Conservation (phyloP, 2,888 invertebrate species). For the Nudaria mundana region DNA sequence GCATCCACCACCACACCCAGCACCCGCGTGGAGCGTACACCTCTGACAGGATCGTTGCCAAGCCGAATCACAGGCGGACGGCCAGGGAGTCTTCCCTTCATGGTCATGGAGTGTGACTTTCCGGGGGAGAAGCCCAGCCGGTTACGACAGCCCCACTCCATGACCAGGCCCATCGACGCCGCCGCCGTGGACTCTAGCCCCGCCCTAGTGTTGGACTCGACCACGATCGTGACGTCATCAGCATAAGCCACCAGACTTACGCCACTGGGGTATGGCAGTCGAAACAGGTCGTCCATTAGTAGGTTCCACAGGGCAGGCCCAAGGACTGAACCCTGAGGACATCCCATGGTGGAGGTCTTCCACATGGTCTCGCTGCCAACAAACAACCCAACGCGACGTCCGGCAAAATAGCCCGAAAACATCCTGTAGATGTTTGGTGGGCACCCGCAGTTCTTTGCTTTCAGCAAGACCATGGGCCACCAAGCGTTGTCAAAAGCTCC, state of each 20-base stretch:
- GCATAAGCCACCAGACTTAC: constrained; percentile 24
- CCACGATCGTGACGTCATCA: constrained; percentile 27
- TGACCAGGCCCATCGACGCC: background rate
- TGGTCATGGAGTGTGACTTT: background rate
- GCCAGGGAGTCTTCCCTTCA: constrained; percentile 1
- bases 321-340: constrained; percentile 31
- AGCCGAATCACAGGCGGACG: background rate
- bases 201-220: constrained; percentile 17
- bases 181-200: constrained; percentile 4
- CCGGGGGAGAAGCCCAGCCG: background rate
- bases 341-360: constrained; percentile 27
- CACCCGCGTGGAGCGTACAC: constrained; percentile 1
- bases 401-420: constrained; percentile 27
- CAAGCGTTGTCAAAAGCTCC: constrained; percentile 43
- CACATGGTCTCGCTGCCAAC: constrained; percentile 14
- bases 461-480: constrained; percentile 42
- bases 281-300: constrained; percentile 27
- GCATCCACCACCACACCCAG: constrained; percentile 9
- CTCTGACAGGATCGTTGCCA: constrained; percentile 16
- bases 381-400: constrained; percentile 18
- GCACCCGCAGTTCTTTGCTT: constrained; percentile 30
- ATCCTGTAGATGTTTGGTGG: constrained; percentile 32
- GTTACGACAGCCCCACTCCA: background rate
- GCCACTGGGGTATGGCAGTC: constrained; percentile 18
- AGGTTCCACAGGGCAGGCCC: constrained; percentile 30